Evolutionary conservation across 2,797 vertebrate genomes (phyloP), one percentile per base, ranked within the genome.

Genomic region (Artibeus lituratus): DNA sequence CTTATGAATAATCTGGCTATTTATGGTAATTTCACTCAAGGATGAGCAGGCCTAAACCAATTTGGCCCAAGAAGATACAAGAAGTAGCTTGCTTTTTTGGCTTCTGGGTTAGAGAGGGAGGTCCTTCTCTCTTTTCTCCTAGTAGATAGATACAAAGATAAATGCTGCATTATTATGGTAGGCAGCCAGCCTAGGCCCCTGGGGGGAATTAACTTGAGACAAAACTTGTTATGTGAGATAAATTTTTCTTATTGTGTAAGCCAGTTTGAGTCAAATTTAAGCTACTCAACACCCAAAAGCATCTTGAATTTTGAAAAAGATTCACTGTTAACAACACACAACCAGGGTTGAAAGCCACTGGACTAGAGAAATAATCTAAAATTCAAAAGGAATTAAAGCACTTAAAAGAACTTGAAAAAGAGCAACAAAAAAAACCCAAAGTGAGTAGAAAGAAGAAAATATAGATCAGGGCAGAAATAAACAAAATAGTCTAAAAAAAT

Each of bases 221-320:
- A 95, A 93, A 89, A 91, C 32, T 77, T 94, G 59, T 69, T 37
- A 72, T 10, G 6, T 74, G 51, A 93, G 14, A 2, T 49, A 80
- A 70, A 16, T 76, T 90, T 90, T 92, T 90, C 78, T 90, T 78
- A 85, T n/a, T 51, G 49, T 65, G 87, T 72, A 94, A 82, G 39
- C 59, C 72, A 90, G 21, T 92, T 3, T 85, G 21, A 90, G 18
- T 92, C 37, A 91, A 70, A 95, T 65, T 94, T 92, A 67, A 91
- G 10, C 78, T 95, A 81, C n/a, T 87, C 19, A 57, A 49, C 5
- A 91, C n/a, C 15, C 44, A 70, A 94, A 95, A 90, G 62, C 37
- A 93, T 29, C 37, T 69, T 83, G 42, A 80, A 84, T 83, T 93
- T 1, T 90, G 32, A 93, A 93, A 91, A 95, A 81, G n/a, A 24